Conservation (phyloP, 53 echinoderm and acorn worm species). For the Paracentrotus lividus region DNA sequence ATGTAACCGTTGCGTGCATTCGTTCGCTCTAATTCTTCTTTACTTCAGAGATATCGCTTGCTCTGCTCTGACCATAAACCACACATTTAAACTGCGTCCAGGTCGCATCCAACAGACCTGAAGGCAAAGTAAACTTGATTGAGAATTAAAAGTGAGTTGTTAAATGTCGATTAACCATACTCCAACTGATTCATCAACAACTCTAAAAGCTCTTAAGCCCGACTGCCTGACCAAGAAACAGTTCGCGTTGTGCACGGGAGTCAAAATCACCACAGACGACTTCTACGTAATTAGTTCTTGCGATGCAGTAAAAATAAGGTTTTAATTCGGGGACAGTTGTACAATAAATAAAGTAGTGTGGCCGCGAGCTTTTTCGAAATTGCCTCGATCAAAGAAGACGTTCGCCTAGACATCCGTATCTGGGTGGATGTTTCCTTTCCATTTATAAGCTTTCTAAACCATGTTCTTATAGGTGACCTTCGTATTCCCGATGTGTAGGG, state of each 20-base stretch:
- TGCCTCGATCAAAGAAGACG: background rate
- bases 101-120: background rate
- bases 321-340: slow-evolving; percentile 25
- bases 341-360: slow-evolving; percentile 27
- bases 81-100: slow-evolving; percentile 8
- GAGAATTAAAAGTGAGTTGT: slow-evolving; percentile 65
- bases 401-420: background rate
- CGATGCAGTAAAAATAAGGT: slow-evolving; percentile 45
- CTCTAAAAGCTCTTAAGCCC: slow-evolving; percentile 36
- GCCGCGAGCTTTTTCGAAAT: slow-evolving; percentile 9
- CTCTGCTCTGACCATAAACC: background rate
- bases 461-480: background rate
- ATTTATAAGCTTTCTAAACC: background rate
- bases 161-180: slow-evolving; percentile 65
- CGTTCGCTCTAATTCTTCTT: slow-evolving; percentile 23
- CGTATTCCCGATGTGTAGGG: too few species aligned
- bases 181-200: slow-evolving; percentile 49
- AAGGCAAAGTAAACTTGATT: slow-evolving; percentile 52
- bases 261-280: background rate
- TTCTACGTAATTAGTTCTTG: slow-evolving; percentile 34
- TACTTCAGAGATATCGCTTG: background rate
- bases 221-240: slow-evolving; percentile 22
- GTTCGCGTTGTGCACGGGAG: slow-evolving; percentile 8
- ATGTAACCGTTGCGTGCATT: background rate
- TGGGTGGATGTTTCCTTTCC: too few species aligned